These are phyloP conservation scores for Neoscelio sp. DNA, from an alignment of 2,888 invertebrate genomes.

Conservation along the genomic window DNA sequence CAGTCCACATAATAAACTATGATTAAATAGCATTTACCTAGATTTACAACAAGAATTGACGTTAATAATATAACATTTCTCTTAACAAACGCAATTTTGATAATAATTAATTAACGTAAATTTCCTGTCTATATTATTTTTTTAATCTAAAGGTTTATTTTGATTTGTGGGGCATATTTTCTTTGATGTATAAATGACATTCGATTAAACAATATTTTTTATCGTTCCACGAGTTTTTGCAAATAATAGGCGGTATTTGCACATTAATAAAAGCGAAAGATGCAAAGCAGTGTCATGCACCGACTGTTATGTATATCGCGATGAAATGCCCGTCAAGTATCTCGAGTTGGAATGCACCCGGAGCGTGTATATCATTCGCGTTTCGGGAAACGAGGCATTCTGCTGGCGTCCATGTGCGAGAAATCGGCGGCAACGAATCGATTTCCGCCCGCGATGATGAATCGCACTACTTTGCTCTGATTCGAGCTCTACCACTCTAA, in stretches of 20 bases:
- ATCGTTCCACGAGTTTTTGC: too few species aligned
- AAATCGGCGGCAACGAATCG: slow-evolving; percentile 34
- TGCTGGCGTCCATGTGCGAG: slow-evolving; percentile 32
- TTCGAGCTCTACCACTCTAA: slow-evolving; percentile 23
- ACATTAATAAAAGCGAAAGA: not conserved
- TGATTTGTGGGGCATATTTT: too few species aligned
- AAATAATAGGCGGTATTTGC: not conserved
- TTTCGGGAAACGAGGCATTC: slow-evolving; percentile 27
- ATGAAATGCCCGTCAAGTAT: slow-evolving; percentile 26
- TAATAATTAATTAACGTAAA: too few species aligned
- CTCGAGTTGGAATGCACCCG: slow-evolving; percentile 15
- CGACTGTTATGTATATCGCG: slow-evolving; percentile 27
- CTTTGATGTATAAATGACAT: too few species aligned
- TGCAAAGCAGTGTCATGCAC: slow-evolving; percentile 5
- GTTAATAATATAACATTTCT: too few species aligned
- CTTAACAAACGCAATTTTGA: too few species aligned
- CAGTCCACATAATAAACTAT: too few species aligned
- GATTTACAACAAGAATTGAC: too few species aligned
- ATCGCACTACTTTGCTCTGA: slow-evolving; percentile 26
- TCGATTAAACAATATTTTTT: too few species aligned
- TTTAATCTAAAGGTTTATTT: too few species aligned
- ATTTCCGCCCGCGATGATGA: slow-evolving; percentile 26
- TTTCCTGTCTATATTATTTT: too few species aligned
- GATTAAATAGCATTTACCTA: too few species aligned
- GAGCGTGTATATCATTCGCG: slow-evolving; percentile 29